These are phyloP conservation scores for Neolamprologus devosi DNA, from an alignment of 2,113 vertebrate genomes.

Conservation along the genomic window DNA sequence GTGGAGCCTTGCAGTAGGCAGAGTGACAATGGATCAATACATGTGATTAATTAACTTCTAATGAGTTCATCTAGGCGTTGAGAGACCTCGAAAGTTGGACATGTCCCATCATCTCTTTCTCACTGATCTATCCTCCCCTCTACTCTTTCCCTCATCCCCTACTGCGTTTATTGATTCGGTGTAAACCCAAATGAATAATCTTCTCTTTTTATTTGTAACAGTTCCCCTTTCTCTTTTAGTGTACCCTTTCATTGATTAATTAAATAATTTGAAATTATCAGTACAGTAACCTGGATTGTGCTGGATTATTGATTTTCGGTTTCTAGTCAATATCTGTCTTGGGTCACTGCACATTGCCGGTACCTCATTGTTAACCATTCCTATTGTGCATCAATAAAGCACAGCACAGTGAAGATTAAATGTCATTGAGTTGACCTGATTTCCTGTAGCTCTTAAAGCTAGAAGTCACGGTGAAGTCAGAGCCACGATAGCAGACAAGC, in stretches of 20 bases:
- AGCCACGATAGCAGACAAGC: neutral
- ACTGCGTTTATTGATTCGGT: neutral
- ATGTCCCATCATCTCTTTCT: slow-evolving; percentile 24
- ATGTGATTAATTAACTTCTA: slow-evolving; percentile 78
- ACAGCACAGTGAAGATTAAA: neutral
- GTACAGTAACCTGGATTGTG: neutral
- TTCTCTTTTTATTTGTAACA: neutral
- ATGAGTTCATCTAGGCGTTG: slow-evolving; percentile 70
- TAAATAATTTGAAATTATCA: neutral
- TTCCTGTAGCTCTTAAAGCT: neutral
- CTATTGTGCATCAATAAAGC: neutral
- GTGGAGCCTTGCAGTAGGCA: slow-evolving; percentile 34
- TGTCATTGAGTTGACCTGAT: slow-evolving; percentile 7
- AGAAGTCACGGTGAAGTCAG: neutral
- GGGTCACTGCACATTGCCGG: neutral
- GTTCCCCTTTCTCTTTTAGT: neutral
- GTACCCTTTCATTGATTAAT: neutral
- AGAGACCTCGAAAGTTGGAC: slow-evolving; percentile 55
- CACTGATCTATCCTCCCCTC: slow-evolving; percentile 5
- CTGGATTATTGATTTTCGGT: neutral
- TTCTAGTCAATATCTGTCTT: neutral
- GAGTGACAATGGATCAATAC: slow-evolving; percentile 71
- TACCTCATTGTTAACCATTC: slow-evolving; percentile 5
- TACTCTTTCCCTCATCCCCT: neutral
- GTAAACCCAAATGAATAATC: neutral